A percentile compares a stretch with the other conserved stretches of the same genome.
phyloP scores from a whole-genome alignment of 1,140 invertebrate species.

The Atopsyche davidsoni region DNA sequence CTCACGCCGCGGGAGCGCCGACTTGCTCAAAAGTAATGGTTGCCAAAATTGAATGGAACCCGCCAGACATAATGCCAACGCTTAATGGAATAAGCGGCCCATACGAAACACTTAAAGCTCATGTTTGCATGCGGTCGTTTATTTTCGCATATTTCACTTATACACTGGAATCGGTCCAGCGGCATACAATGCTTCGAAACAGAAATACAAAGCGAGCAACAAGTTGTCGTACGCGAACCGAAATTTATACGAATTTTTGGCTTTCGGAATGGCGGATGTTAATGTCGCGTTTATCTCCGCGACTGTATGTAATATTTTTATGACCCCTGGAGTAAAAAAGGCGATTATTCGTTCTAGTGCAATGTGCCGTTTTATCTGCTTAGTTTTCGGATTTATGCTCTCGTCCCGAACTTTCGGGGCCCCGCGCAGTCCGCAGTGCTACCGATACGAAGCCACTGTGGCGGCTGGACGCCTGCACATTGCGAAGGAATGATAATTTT shows the following conservation, averaged over 20 bases:
- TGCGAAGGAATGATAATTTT: too few relatives aligned
- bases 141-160: slow-evolving; percentile 46
- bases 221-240: slow-evolving; percentile 9
- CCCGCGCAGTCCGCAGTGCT: too few relatives aligned
- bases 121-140: slow-evolving; percentile 33
- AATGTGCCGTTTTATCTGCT: too few relatives aligned
- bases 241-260: slow-evolving; percentile 11
- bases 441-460: too few relatives aligned
- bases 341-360: too few relatives aligned
- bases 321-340: too few relatives aligned
- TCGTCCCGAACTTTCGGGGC: too few relatives aligned
- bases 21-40: slow-evolving; percentile 26
- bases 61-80: slow-evolving; percentile 15
- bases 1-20: background rate
- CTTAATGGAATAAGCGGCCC: slow-evolving; percentile 30
- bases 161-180: slow-evolving; percentile 44
- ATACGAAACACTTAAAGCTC: slow-evolving; percentile 30
- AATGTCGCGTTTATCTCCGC: too few relatives aligned
- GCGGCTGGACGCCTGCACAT: too few relatives aligned
- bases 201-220: slow-evolving; percentile 18
- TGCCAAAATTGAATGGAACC: slow-evolving; percentile 27
- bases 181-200: slow-evolving; percentile 22
- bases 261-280: too few relatives aligned
- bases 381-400: too few relatives aligned
- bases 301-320: too few relatives aligned